A percentile compares a stretch with the other conserved stretches of the same genome.
Conservation (phyloP, 2,888 invertebrate species). For the Eretmocerus hayati region DNA sequence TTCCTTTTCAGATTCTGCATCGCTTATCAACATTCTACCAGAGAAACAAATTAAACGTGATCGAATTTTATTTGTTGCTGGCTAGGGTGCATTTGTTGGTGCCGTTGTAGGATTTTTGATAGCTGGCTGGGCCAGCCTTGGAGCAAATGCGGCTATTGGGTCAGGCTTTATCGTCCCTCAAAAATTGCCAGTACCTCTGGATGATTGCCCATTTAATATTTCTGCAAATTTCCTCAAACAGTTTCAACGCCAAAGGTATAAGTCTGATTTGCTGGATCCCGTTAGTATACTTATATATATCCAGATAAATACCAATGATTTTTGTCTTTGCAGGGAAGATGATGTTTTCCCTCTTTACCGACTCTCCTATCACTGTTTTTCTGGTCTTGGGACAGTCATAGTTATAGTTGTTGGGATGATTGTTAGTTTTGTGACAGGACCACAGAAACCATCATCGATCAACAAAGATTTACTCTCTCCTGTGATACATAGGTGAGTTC, state of each 20-base stretch:
- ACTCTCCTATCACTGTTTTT: slow-evolving; percentile 76
- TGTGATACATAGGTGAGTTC: slow-evolving; percentile 51
- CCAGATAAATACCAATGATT: too few species aligned
- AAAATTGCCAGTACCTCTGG: slow-evolving; percentile 51
- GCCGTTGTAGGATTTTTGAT: slow-evolving; percentile 56
- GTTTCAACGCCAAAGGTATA: slow-evolving; percentile 28
- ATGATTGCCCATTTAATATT: slow-evolving; percentile 45
- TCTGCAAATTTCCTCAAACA: slow-evolving; percentile 33
- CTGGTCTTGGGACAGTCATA: slow-evolving; percentile 62
- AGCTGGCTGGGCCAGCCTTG: slow-evolving; percentile 60
- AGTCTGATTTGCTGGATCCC: too few species aligned
- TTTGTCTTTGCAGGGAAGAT: slow-evolving; percentile 37
- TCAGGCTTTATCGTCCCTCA: slow-evolving; percentile 54
- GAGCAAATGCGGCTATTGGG: slow-evolving; percentile 61
- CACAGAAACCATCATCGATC: slow-evolving; percentile 48
- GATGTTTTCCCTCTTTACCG: slow-evolving; percentile 67
- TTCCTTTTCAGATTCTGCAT: slow-evolving; percentile 15
- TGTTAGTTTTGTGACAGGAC: slow-evolving; percentile 56
- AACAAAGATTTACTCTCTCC: slow-evolving; percentile 58
- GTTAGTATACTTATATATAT: too few species aligned
- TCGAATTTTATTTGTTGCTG: slow-evolving; percentile 21
- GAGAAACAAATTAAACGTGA: too few species aligned
- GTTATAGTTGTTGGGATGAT: slow-evolving; percentile 63
- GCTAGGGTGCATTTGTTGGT: slow-evolving; percentile 48
- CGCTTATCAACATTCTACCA: slow-evolving; percentile 4